Percentiles rank a stretch among this genome's conserved stretches.
Evolutionary conservation across 1,140 invertebrate species (phyloP).

Genomic region (Ericerus pela): DNA sequence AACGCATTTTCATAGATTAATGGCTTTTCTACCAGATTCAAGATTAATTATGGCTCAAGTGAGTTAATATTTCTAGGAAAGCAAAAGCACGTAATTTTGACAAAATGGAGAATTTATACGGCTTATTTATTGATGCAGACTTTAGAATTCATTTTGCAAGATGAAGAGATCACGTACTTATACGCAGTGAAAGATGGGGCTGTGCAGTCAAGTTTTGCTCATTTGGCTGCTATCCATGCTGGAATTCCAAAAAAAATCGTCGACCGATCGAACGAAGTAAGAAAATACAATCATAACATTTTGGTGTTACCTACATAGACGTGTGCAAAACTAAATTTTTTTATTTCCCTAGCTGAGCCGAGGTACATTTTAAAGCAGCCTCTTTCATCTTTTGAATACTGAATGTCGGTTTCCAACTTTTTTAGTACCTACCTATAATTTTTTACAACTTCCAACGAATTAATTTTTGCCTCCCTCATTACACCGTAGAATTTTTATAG

Average conservation of each 20-base stretch:
- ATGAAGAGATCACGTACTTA: slow-evolving; percentile 41
- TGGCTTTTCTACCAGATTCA: slow-evolving; percentile 36
- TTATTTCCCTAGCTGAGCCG: too few species aligned
- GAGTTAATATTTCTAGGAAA: slow-evolving; percentile 16
- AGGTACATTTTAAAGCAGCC: too few species aligned
- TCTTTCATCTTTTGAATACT: too few species aligned
- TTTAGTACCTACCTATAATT: too few species aligned
- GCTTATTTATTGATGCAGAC: neutral
- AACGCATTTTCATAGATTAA: slow-evolving; percentile 57
- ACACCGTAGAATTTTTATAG: too few species aligned
- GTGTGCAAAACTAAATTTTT: too few species aligned
- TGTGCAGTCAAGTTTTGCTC: slow-evolving; percentile 39
- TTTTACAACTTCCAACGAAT: too few species aligned
- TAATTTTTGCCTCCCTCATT: too few species aligned
- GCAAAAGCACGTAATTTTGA: neutral
- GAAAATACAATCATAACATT: too few species aligned
- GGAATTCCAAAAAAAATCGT: slow-evolving; percentile 27
- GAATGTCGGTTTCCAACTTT: too few species aligned
- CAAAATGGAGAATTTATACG: too few species aligned
- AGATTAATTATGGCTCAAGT: slow-evolving; percentile 37
- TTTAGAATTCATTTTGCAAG: slow-evolving; percentile 27
- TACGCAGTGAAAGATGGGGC: slow-evolving; percentile 40
- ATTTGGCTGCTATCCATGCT: slow-evolving; percentile 34
- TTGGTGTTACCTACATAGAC: too few species aligned
- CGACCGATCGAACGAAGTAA: slow-evolving; percentile 16